Evolutionary conservation across 2,113 vertebrate genomes (phyloP).

Genomic region (Rhinoptilus africanus): DNA sequence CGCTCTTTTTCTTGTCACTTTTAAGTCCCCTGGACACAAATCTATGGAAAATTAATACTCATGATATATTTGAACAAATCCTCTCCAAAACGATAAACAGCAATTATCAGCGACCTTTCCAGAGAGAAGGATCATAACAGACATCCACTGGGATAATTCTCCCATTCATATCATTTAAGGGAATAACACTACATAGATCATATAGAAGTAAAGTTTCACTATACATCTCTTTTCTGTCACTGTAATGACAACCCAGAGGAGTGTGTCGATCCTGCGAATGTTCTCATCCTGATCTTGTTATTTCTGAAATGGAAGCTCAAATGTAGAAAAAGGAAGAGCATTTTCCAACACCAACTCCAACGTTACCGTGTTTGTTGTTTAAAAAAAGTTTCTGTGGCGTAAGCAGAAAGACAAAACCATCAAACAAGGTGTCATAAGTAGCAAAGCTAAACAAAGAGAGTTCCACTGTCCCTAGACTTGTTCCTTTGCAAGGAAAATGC

Average conservation of each 20-base stretch:
- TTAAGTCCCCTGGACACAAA: background rate
- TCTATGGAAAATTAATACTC: background rate
- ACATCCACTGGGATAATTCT: background rate
- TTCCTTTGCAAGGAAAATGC: background rate
- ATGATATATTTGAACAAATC: background rate
- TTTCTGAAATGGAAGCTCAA: background rate
- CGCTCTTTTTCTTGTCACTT: background rate
- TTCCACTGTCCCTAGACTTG: background rate
- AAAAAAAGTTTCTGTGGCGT: background rate
- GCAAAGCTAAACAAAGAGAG: background rate
- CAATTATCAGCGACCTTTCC: background rate
- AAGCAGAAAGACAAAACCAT: background rate
- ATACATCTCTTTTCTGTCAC: background rate
- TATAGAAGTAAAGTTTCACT: background rate
- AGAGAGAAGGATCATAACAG: background rate
- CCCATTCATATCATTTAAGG: constrained; percentile 2
- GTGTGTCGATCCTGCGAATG: background rate
- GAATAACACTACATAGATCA: background rate
- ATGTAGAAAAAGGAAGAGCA: background rate
- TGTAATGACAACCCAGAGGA: constrained; percentile 1
- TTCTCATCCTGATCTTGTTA: background rate
- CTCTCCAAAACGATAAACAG: background rate
- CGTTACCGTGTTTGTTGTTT: background rate
- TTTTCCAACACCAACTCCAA: background rate
- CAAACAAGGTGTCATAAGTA: background rate